phyloP scores from a whole-genome alignment of 2,888 invertebrate species.

The Andrena marginata region DNA sequence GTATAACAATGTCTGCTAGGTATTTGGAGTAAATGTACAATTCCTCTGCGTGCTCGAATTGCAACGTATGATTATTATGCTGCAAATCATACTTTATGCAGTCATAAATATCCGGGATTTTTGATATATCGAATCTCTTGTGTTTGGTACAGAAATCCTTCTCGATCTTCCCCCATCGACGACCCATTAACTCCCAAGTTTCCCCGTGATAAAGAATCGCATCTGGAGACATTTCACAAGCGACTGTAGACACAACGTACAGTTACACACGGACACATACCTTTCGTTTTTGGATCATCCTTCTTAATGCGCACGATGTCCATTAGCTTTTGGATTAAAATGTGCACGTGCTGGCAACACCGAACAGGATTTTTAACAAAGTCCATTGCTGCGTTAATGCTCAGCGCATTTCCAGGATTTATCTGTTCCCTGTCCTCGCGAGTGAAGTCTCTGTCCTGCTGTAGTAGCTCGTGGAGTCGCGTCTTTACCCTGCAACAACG shows the following conservation, averaged over 20 bases:
- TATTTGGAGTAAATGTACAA: constrained; percentile 98
- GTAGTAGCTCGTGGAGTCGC: constrained; percentile 96
- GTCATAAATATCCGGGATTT: constrained; percentile 99
- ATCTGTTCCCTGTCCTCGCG: constrained; percentile 93
- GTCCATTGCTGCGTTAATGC: constrained; percentile 95
- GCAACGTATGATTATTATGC: constrained; percentile 98
- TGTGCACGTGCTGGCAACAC: constrained; percentile 96
- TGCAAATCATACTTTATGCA: constrained; percentile 99
- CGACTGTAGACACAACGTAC: constrained; percentile 88
- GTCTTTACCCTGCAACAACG: constrained; percentile 93
- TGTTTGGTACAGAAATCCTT: constrained; percentile 98
- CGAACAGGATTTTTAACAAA: constrained; percentile 98
- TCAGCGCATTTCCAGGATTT: constrained; percentile 96
- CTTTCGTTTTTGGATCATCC: constrained; percentile 95
- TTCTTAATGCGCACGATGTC: constrained; percentile 94
- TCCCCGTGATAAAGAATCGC: constrained; percentile 98
- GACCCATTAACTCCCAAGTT: constrained; percentile 99
- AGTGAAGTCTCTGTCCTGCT: constrained; percentile 94
- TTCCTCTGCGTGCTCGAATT: constrained; percentile 96
- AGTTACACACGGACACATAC: constrained; percentile 91
- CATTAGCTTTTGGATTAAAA: constrained; percentile 94
- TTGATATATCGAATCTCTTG: constrained; percentile 98
- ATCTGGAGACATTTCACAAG: constrained; percentile 86
- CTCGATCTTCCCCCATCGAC: constrained; percentile 99
- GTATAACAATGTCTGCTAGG: constrained; percentile 99